These are phyloP conservation scores for Vimba vimba DNA, from an alignment of 2,113 vertebrate species.

Conservation along the genomic window DNA sequence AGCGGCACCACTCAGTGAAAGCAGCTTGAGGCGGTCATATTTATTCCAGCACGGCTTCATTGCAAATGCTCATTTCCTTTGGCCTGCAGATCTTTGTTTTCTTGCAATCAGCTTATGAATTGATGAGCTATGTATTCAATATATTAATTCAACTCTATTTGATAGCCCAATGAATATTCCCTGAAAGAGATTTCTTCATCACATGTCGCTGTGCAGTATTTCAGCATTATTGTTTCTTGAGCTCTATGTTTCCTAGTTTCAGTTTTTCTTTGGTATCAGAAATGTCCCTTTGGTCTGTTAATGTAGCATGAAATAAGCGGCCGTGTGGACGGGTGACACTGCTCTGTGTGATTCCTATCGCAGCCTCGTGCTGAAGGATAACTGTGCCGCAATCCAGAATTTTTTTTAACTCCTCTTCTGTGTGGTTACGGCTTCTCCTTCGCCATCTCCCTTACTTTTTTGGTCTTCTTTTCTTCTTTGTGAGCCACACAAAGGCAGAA, in stretches of 20 bases:
- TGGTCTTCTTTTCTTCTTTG: background rate
- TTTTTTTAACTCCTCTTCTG: constrained; percentile 26
- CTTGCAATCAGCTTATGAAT: constrained; percentile 38
- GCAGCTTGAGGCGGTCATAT: constrained; percentile 14
- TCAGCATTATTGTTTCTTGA: constrained; percentile 36
- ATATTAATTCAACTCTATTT: constrained; percentile 35
- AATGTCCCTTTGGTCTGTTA: constrained; percentile 59
- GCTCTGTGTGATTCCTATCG: constrained; percentile 43
- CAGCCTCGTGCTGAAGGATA: constrained; percentile 38
- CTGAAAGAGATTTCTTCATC: constrained; percentile 10
- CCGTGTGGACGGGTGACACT: constrained; percentile 40
- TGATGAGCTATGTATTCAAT: constrained; percentile 12
- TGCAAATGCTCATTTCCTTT: constrained; percentile 32
- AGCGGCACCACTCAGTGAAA: constrained; percentile 21
- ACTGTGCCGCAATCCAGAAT: constrained; percentile 34
- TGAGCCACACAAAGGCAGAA: background rate
- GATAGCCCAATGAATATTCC: constrained; percentile 14
- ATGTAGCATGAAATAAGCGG: constrained; percentile 62
- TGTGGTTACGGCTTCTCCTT: constrained; percentile 22
- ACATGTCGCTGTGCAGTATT: constrained; percentile 14
- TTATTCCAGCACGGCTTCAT: constrained; percentile 29
- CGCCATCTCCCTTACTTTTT: constrained; percentile 6
- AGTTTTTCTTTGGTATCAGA: constrained; percentile 31
- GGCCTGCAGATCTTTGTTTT: constrained; percentile 38
- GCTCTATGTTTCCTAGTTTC: constrained; percentile 3